These are phyloP conservation scores for Notocelia uddmanniana DNA, from an alignment of 2,888 invertebrate genomes.

Conservation along the genomic window DNA sequence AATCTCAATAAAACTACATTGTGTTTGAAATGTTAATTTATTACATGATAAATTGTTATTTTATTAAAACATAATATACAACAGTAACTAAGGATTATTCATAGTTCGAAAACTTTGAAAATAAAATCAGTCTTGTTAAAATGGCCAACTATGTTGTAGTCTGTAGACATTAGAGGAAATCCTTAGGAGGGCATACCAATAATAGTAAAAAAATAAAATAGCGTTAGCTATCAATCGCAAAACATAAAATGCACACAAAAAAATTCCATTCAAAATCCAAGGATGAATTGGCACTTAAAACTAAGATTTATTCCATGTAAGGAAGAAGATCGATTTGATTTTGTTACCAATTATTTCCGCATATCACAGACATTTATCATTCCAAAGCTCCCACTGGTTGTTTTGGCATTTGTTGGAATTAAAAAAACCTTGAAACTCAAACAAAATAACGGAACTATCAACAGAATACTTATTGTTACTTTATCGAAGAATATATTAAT, in stretches of 20 bases:
- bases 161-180: constrained; percentile 71
- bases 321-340: constrained; percentile 54
- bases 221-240: constrained; percentile 65
- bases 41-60: constrained; percentile 83
- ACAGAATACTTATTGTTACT: constrained; percentile 22
- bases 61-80: constrained; percentile 81
- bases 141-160: constrained; percentile 80
- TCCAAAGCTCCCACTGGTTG: constrained; percentile 61
- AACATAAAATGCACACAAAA: constrained; percentile 66
- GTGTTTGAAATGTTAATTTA: constrained; percentile 81
- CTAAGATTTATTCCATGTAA: constrained; percentile 54
- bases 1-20: constrained; percentile 49
- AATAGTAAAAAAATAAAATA: constrained; percentile 67
- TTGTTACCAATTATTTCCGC: constrained; percentile 56
- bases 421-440: constrained; percentile 59
- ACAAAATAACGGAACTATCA: constrained; percentile 50
- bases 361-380: constrained; percentile 75
- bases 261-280: constrained; percentile 68
- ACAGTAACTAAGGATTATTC: constrained; percentile 83
- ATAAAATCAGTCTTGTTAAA: constrained; percentile 86
- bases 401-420: constrained; percentile 55
- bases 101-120: constrained; percentile 79
- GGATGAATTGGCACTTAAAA: constrained; percentile 73
- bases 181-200: constrained; percentile 64
- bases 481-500: constrained; percentile 53